Base-by-base conservation (phyloP, 2,888 invertebrate species). In the Heteromyza rotundicornis region DNA sequence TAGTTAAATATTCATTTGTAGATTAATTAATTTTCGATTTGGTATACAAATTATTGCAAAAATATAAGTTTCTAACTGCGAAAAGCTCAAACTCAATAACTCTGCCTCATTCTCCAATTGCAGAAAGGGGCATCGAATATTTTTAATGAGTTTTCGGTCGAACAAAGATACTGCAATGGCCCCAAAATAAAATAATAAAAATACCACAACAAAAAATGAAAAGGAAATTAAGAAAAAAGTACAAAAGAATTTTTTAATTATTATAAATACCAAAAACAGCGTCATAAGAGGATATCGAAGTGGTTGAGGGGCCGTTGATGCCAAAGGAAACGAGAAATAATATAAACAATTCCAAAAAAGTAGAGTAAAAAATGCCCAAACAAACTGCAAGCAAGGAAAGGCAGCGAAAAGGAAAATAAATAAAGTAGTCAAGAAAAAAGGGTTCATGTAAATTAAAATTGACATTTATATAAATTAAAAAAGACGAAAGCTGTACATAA, bases 381-480 rank as follows among this genome's bases (percentile, higher is more conserved):
- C 17, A 10, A 27, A 20, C 49, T 32, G 49, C n/a, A 47, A 22
- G 50, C 50, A 40, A 44, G 27, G 44, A 47, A 47, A 19, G 5
- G 7, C 8, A 20, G 20, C 3, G 5, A 14, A 47, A 47, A 47
- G 14, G n/a, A 20, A 8, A 5, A 19, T 19, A 3, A 47, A 47
- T 5, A 47, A 47, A 47, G 40, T 7, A 40, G 40, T 3, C 7
- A 32, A 53, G 10, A 22, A 35, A 35, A 53, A 53, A 53, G 53
- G 20, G 35, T 64, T 63, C 67, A 65, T 67, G 67, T 70, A 77
- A 74, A 79, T 75, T 70, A 69, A 74, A 75, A 76, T 77, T 78
- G 79, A 75, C 78, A 75, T 72, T 79, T 80, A 76, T 76, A 72
- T 78, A 77, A 70, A 71, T 75, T 70, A 72, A 67, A 71, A 71